These are phyloP conservation scores for Threskiornis aethiopicus DNA, from an alignment of 2,797 vertebrate genomes.

Conservation along the genomic window DNA sequence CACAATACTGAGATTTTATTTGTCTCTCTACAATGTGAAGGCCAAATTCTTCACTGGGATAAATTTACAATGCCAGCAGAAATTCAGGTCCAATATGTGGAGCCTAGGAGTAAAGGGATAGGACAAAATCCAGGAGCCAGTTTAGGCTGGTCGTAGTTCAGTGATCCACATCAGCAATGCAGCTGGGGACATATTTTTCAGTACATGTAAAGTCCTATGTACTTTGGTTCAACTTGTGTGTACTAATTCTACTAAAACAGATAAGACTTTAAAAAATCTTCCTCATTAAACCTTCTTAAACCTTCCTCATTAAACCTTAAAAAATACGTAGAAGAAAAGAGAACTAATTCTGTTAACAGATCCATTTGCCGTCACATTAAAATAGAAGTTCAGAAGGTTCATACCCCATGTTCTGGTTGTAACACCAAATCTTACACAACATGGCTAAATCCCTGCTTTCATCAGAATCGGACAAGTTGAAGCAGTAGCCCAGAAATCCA, in stretches of 20 bases:
- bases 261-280: neutral
- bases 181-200: neutral
- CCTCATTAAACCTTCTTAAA: neutral
- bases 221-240: neutral
- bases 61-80: neutral
- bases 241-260: neutral
- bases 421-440: neutral
- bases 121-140: neutral
- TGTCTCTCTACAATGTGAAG: neutral
- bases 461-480: slow-evolving; percentile 3
- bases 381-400: neutral
- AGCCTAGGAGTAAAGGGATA: neutral
- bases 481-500: slow-evolving; percentile 1
- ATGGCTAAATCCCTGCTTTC: neutral
- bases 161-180: neutral
- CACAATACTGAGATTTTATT: neutral
- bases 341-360: neutral
- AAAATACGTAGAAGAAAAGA: neutral
- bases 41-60: neutral
- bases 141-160: neutral
- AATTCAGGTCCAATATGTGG: neutral
- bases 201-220: neutral
- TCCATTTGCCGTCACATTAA: neutral
- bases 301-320: neutral
- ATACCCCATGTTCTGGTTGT: neutral